Conservation (phyloP, 2,113 vertebrate species). For the Callospermophilus lateralis region DNA sequence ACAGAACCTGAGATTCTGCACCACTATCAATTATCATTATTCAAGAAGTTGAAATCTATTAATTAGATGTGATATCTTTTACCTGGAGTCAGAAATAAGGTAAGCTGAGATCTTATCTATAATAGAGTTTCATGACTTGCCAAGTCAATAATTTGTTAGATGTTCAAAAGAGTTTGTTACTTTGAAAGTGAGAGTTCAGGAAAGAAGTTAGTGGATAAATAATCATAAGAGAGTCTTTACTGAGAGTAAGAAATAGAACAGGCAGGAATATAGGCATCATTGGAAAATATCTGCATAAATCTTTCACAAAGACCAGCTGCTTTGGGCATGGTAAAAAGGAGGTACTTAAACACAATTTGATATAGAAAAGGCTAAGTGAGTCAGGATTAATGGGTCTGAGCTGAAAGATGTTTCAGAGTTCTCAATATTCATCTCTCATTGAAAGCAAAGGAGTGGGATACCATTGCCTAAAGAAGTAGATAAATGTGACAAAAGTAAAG, state of each 20-base stretch:
- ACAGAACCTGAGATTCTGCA: background rate
- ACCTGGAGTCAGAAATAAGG: background rate
- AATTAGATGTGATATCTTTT: background rate
- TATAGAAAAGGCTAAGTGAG: background rate
- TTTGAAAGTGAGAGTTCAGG: background rate
- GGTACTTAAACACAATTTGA: background rate
- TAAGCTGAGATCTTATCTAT: background rate
- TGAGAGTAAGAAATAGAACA: background rate
- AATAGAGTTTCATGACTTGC: background rate
- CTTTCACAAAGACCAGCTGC: background rate
- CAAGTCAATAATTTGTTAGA: background rate
- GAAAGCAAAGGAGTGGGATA: background rate
- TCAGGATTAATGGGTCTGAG: background rate
- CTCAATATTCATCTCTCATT: background rate
- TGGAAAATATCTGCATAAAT: fast-evolving
- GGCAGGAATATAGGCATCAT: fast-evolving
- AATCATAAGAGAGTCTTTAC: background rate
- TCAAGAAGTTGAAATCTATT: background rate
- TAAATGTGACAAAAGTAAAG: background rate
- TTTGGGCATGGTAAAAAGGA: background rate
- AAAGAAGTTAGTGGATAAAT: background rate
- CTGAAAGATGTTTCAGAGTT: background rate
- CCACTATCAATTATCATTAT: background rate
- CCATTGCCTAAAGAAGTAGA: background rate
- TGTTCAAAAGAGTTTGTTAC: background rate